Percentiles rank a stretch among this genome's conserved stretches.
Conservation (phyloP, 2,888 invertebrate species). For the Argyresthia albistria region DNA sequence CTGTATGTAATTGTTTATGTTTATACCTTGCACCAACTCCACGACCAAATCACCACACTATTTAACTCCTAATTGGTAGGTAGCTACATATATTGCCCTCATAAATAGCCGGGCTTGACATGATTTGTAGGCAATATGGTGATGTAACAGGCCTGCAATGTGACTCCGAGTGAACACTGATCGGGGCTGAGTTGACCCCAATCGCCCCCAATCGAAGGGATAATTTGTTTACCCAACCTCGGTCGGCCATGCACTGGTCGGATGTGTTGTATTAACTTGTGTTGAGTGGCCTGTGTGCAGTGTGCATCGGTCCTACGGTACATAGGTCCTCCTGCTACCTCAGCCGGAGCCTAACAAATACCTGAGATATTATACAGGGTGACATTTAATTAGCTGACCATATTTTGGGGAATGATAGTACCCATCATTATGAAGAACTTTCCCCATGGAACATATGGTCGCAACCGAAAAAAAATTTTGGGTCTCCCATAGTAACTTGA, state of each 20-base stretch:
- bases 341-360: too few species aligned
- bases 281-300: too few species aligned
- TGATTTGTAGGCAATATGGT: slow-evolving; percentile 26
- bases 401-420: too few species aligned
- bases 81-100: slow-evolving; percentile 28
- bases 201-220: slow-evolving; percentile 69
- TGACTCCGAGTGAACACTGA: slow-evolving; percentile 33
- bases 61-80: slow-evolving; percentile 34
- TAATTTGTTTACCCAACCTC: slow-evolving; percentile 54
- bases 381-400: too few species aligned
- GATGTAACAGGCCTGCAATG: slow-evolving; percentile 42
- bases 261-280: slow-evolving; percentile 11
- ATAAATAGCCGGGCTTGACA: background rate
- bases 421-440: too few species aligned
- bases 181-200: slow-evolving; percentile 64
- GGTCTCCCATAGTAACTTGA: too few species aligned
- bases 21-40: background rate
- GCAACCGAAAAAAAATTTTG: too few species aligned
- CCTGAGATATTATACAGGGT: too few species aligned
- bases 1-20: too few species aligned
- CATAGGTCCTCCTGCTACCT: too few species aligned
- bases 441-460: too few species aligned
- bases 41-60: background rate
- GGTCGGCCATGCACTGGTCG: slow-evolving; percentile 27
- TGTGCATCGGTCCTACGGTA: background rate